A percentile compares a stretch with the other conserved stretches of the same genome.
These are phyloP conservation scores for Varanus komodoensis DNA, from an alignment of 2,113 vertebrate genomes.

Conservation along the genomic window DNA sequence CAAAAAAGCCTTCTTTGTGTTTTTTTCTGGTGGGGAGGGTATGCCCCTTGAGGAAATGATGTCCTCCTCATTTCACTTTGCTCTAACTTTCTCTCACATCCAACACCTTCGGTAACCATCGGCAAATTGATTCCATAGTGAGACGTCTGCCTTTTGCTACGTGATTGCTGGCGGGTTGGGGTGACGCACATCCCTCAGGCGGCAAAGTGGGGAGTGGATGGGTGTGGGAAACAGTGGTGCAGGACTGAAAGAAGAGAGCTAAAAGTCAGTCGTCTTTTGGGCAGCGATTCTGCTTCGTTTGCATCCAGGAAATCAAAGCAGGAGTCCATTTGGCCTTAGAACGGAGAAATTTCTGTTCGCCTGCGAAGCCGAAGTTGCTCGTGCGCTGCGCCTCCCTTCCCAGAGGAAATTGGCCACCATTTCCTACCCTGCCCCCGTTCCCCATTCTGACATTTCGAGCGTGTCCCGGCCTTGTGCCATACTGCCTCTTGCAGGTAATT, in stretches of 20 bases:
- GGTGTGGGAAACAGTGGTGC: background rate
- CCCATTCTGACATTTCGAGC: constrained; percentile 82
- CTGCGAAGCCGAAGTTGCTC: constrained; percentile 55
- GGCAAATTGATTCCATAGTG: background rate
- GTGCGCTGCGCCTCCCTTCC: constrained; percentile 58
- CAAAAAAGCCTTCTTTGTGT: too few species aligned
- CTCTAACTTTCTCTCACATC: background rate
- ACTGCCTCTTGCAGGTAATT: constrained; percentile 83
- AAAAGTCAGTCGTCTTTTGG: background rate
- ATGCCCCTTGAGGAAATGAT: background rate
- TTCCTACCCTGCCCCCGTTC: constrained; percentile 68
- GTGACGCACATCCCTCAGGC: background rate
- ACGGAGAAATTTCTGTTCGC: background rate
- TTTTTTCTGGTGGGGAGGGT: background rate
- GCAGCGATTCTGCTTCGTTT: background rate
- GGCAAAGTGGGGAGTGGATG: too few species aligned
- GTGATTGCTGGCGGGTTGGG: background rate
- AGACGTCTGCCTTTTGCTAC: background rate
- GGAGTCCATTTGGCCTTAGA: background rate
- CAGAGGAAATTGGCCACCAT: constrained; percentile 64
- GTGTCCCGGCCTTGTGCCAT: constrained; percentile 72
- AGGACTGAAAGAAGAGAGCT: background rate
- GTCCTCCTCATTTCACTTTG: background rate
- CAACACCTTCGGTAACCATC: background rate
- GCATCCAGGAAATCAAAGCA: background rate